Evolutionary conservation across 2,797 vertebrate species (phyloP), one percentile per base, ranked within the genome.

Genomic region (Lates japonicus): DNA sequence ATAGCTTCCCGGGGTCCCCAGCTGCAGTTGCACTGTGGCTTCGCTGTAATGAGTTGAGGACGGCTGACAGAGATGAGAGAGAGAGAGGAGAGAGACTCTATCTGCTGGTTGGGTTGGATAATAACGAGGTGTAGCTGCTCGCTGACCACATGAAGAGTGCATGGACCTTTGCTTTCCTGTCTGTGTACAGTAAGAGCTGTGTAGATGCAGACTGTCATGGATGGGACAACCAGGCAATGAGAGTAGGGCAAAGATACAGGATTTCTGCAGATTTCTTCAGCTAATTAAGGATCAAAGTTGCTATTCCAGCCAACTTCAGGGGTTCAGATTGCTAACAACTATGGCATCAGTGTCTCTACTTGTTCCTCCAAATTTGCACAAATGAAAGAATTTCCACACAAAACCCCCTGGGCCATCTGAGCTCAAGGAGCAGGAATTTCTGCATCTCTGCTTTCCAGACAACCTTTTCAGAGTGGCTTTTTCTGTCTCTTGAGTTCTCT

Each of bases 261-360:
- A 83, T 85, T 87, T 80, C 82, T 67, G 41, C 72, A 77, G 70
- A 82, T 87, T 87, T 90, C 81, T 81, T 80, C 78, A 81, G 70
- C 77, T 90, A 88, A 88, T 90, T 89, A 85, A 72, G 37, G 74
- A 72, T 83, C 68, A 82, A 59, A 78, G 80, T 83, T 74, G 60
- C 55, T 3, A 3, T 39, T 76, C 16, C 46, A 61, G 55, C 61
- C 35, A 0, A 70, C 58, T 78, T 83, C 75, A 69, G 31, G 78
- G 75, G 76, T 81, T 82, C 49, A 75, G 54, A 72, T 68, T 67
- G 52, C 52, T 39, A 63, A 76, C 63, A 76, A 69, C 74, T 31
- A 35, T 29, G 35, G 20, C 71, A 71, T 76, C 74, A 54, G 44
- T 20, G 66, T 72, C 49, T 66, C 51, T n/a, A 33, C 12, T 37